These are phyloP conservation scores for Seladonia tumulorum DNA, from an alignment of 2,888 invertebrate genomes.

Conservation along the genomic window DNA sequence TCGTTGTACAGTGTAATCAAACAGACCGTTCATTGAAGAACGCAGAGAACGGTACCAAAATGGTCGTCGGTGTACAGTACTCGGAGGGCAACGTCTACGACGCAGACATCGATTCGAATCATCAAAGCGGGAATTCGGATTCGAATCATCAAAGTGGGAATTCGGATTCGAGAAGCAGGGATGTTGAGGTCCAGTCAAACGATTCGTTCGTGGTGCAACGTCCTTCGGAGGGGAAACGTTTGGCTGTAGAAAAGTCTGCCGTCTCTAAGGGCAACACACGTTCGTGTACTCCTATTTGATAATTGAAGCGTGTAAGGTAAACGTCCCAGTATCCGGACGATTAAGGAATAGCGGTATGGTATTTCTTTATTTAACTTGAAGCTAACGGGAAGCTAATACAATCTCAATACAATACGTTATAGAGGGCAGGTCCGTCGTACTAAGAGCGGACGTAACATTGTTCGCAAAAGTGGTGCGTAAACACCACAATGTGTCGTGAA, in stretches of 20 bases:
- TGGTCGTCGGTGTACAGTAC: conserved; percentile 38
- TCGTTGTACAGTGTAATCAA: neutral
- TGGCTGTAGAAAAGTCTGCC: neutral
- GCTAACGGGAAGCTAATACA: too few relatives aligned
- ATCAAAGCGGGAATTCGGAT: neutral
- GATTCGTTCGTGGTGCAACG: neutral
- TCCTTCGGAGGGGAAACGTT: neutral
- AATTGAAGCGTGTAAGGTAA: neutral
- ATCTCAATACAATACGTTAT: too few relatives aligned
- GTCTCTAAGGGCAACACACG: conserved; percentile 22
- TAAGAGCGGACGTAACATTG: too few relatives aligned
- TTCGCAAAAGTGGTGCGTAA: too few relatives aligned
- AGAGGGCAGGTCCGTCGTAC: too few relatives aligned
- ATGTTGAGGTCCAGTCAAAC: neutral
- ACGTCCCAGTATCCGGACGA: too few relatives aligned
- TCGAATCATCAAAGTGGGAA: neutral
- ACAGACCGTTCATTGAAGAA: neutral
- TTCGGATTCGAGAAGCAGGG: neutral
- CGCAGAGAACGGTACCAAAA: conserved; percentile 19
- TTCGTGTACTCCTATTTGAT: conserved; percentile 21
- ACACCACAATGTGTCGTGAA: too few relatives aligned
- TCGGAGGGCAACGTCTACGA: conserved; percentile 21
- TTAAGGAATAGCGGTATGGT: too few relatives aligned
- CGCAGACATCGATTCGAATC: conserved; percentile 4
- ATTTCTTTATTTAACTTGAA: too few relatives aligned